Conservation (phyloP, 2,113 vertebrate genomes). For the Colaptes auratus region DNA sequence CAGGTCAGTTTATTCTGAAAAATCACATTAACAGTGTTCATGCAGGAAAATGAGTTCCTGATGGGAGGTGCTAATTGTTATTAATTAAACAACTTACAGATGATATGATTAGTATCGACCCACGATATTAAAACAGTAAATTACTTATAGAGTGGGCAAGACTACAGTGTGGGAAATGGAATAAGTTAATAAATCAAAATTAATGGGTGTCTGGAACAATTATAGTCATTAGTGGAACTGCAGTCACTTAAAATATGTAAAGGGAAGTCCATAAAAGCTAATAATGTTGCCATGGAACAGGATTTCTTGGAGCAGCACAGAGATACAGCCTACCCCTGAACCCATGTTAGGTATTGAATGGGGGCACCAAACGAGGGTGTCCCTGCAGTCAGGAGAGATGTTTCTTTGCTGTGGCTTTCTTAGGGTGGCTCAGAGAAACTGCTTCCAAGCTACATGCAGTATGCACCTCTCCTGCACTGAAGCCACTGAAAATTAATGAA, state of each 20-base stretch:
- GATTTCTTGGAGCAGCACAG: neutral
- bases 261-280: neutral
- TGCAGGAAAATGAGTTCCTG: slow-evolving; percentile 24
- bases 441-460: neutral
- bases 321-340: neutral
- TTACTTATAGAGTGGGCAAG: slow-evolving; percentile 55
- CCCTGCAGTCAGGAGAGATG: neutral
- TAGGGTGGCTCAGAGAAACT: neutral
- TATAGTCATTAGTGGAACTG: slow-evolving; percentile 32
- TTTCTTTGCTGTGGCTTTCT: neutral
- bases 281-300: neutral
- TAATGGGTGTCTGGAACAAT: slow-evolving; percentile 58
- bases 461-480: neutral
- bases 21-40: slow-evolving; percentile 4
- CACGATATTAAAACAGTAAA: slow-evolving; percentile 55
- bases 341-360: rapidly evolving
- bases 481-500: neutral
- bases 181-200: slow-evolving; percentile 71
- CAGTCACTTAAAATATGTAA: slow-evolving; percentile 21
- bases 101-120: slow-evolving; percentile 64
- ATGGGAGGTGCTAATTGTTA: slow-evolving; percentile 62
- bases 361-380: neutral
- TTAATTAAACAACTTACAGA: slow-evolving; percentile 62
- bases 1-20: slow-evolving; percentile 23
- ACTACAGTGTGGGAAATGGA: neutral